Evolutionary conservation across 2,113 vertebrate species (phyloP), one percentile per base, ranked within the genome.

Genomic region (Lepus timidus): DNA sequence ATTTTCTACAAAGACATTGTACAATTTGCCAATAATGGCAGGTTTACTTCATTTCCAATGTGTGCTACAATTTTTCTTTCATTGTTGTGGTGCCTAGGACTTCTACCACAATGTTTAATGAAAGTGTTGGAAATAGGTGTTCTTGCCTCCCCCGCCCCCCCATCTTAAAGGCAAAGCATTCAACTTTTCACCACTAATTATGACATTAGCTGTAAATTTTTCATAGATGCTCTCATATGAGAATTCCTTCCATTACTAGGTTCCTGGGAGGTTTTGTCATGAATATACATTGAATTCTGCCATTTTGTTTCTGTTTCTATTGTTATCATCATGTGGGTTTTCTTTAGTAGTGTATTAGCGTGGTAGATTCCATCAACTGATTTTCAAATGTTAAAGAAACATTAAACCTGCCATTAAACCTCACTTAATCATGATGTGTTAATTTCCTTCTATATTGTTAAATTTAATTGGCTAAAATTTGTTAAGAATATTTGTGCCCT

Each of bases 381-480:
- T 68, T 73, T 91, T 93, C 27, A 85, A 39, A 88, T 51, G 13
- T 36, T 73, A 82, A 78, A 73, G 11, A 12, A 91, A 88, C 25
- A 9, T 64, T 89, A 3, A 49, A 82, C 29, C 39, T 88, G 49
- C 36, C 33, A 85, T 73, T 85, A 93, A 93, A 85, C 3, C 2
- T 61, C 44, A 80, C 19, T 55, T 20, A 92, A 62, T 61, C 27
- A 33, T 44, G 2, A 84, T 49, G 3, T 74, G 5, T 67, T 83
- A 17, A 76, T 25, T 33, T 85, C n/a, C 70, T 94, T 85, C 52
- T 73, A 31, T 88, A 61, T 36, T 88, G 16, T 78, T 92, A 85
- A 90, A 49, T 39, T 52, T 9, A 84, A 82, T 27, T 87, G 92
- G 51, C 29, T 92, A 85, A 87, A 78, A 79, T 88, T 85, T 81